phyloP scores from a whole-genome alignment of 2,888 invertebrate species.

The Neocrepidodera transversa region DNA sequence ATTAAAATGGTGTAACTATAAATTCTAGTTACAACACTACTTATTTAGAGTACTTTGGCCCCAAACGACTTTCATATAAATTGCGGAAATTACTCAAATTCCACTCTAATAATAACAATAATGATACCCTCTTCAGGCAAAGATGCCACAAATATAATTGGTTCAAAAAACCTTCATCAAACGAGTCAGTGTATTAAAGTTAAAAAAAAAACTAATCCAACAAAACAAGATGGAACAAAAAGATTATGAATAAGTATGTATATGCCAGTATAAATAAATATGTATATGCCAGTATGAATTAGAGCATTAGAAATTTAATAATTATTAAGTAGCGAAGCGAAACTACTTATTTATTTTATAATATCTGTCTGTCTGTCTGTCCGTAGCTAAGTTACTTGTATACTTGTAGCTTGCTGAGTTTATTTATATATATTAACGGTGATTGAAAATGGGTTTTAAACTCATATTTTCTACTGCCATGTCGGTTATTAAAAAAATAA shows the following conservation, averaged over 20 bases:
- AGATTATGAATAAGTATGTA: not conserved
- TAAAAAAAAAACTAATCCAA: not conserved
- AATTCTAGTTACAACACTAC: too few species aligned
- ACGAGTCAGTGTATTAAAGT: not conserved
- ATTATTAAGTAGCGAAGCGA: too few species aligned
- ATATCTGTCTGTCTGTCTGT: too few species aligned
- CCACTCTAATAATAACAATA: slow-evolving; percentile 7
- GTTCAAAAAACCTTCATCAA: slow-evolving; percentile 2
- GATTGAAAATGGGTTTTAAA: too few species aligned
- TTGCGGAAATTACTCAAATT: slow-evolving; percentile 11
- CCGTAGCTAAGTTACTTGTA: too few species aligned
- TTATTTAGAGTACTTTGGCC: too few species aligned
- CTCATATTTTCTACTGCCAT: not conserved
- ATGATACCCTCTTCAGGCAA: slow-evolving; percentile 1
- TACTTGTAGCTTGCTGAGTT: too few species aligned
- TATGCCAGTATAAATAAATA: not conserved
- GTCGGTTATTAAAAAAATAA: not conserved
- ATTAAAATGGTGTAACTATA: too few species aligned
- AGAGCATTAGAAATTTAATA: too few species aligned
- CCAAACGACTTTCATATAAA: too few species aligned
- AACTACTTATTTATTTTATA: too few species aligned
- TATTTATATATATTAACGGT: too few species aligned
- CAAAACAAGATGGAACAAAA: not conserved
- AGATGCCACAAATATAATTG: slow-evolving; percentile 2
- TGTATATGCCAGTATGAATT: not conserved